Conservation (phyloP, 2,797 vertebrate species). For the Sarcoramphus papa region DNA sequence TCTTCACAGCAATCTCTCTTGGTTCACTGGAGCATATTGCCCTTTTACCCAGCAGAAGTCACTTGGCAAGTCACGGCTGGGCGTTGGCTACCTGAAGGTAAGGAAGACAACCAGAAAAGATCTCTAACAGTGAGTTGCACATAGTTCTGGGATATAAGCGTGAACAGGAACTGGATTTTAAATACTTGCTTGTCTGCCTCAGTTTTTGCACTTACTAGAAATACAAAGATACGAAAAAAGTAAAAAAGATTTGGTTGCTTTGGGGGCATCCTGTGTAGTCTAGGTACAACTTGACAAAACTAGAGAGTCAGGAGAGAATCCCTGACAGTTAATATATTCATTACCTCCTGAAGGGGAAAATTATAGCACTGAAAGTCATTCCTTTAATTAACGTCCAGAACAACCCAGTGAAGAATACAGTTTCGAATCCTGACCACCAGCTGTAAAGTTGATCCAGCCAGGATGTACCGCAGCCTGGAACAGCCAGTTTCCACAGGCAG, state of each 20-base stretch:
- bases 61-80: background rate
- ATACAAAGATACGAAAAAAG: fast-evolving
- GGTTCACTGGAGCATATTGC: background rate
- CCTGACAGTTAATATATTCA: background rate
- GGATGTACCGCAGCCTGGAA: background rate
- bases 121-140: background rate
- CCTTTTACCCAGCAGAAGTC: background rate
- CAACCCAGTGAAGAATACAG: background rate
- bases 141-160: background rate
- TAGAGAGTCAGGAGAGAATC: background rate
- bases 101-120: background rate
- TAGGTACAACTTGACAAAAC: background rate
- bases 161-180: background rate
- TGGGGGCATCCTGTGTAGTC: background rate
- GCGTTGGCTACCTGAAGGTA: background rate
- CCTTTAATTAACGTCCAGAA: background rate
- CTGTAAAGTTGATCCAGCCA: background rate
- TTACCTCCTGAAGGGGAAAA: background rate
- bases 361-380: background rate
- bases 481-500: background rate
- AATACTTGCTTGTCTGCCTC: background rate
- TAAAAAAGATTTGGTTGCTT: background rate
- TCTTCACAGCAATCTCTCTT: background rate
- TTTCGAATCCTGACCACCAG: background rate
- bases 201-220: background rate